Percentiles rank a stretch among this genome's conserved stretches.
Conservation (phyloP, 2,113 vertebrate genomes). For the Austrofundulus limnaeus region DNA sequence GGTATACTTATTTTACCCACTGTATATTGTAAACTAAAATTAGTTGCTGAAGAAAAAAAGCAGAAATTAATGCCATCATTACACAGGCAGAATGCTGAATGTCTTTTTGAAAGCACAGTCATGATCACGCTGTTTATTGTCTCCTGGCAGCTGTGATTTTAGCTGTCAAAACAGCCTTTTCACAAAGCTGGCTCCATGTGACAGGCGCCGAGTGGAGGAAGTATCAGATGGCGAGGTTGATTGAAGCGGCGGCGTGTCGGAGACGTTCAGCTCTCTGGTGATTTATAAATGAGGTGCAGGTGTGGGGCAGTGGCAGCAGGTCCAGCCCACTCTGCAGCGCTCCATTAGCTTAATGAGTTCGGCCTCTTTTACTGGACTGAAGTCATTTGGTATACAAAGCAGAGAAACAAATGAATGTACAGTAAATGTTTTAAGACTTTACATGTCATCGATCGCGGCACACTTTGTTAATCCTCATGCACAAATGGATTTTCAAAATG, state of each 20-base stretch:
- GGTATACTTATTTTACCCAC: too few species aligned
- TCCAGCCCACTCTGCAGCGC: conserved; percentile 2
- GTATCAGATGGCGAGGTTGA: conserved; percentile 21
- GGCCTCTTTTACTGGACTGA: not conserved
- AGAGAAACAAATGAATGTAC: not conserved
- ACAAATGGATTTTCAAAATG: too few species aligned
- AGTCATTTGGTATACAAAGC: conserved; percentile 1
- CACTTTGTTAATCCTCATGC: too few species aligned
- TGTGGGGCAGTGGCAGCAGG: conserved; percentile 25
- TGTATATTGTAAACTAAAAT: not conserved
- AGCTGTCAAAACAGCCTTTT: conserved; percentile 13
- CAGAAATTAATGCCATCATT: not conserved
- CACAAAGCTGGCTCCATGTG: conserved; percentile 1
- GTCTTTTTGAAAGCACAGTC: not conserved
- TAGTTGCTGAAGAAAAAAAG: not conserved
- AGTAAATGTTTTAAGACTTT: not conserved
- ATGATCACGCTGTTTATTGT: not conserved
- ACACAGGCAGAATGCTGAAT: not conserved
- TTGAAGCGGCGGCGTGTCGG: conserved; percentile 13
- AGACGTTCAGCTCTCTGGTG: conserved; percentile 45
- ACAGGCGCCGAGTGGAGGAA: not conserved
- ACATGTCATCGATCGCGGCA: not conserved
- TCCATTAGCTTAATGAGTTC: conserved; percentile 42
- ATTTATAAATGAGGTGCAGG: conserved; percentile 57
- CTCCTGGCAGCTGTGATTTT: conserved; percentile 1